Percentiles rank a stretch among this genome's conserved stretches.
These are phyloP conservation scores for Shinisaurus crocodilurus DNA, from an alignment of 2,113 vertebrate genomes.

Conservation along the genomic window DNA sequence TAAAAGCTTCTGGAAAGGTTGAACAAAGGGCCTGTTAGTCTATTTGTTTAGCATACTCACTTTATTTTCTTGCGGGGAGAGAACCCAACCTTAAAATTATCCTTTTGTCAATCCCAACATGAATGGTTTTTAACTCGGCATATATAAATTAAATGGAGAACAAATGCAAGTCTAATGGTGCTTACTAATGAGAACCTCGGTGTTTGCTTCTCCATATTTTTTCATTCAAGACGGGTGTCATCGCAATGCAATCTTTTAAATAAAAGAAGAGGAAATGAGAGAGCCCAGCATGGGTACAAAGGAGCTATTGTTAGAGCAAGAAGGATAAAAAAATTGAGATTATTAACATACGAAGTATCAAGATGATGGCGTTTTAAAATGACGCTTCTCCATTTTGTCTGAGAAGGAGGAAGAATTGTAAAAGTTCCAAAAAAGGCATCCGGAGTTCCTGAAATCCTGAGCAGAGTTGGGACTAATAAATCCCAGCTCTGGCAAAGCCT, in stretches of 20 bases:
- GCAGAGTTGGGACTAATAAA: not conserved
- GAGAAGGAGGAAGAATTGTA: not conserved
- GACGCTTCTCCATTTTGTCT: not conserved
- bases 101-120: not conserved
- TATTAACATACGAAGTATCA: not conserved
- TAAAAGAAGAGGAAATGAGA: not conserved
- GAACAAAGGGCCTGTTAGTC: constrained; percentile 4
- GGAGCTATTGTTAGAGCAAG: not conserved
- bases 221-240: not conserved
- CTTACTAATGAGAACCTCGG: constrained; percentile 25
- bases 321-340: not conserved
- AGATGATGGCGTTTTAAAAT: not conserved
- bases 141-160: constrained; percentile 23
- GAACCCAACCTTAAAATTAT: constrained; percentile 1
- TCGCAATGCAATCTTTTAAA: not conserved
- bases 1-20: not conserved
- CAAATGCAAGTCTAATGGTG: constrained; percentile 29
- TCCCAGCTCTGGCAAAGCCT: too few relatives aligned
- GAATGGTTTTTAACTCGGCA: not conserved
- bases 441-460: not conserved
- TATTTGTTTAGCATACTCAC: constrained; percentile 11
- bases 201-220: not conserved
- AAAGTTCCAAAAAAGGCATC: not conserved
- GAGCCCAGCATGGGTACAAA: accelerated
- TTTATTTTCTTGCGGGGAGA: constrained; percentile 1